Evolutionary conservation across 2,888 invertebrate species (phyloP).

Genomic region (Drosophila algonquin): DNA sequence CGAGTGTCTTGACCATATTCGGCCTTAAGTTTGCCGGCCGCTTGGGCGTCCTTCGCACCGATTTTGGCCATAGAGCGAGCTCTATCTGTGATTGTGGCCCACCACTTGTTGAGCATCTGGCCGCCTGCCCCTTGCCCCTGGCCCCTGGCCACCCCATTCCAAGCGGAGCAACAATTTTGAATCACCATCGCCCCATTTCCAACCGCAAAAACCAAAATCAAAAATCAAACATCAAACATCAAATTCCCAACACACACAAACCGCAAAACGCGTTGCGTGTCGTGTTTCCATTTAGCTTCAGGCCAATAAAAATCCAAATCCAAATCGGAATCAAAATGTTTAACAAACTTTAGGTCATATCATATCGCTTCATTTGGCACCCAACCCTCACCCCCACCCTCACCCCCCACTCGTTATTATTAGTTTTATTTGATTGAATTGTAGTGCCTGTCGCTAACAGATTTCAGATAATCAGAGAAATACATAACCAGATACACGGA

Average conservation of each 20-base stretch:
- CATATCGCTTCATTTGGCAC: slow-evolving; percentile 12
- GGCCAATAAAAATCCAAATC: slow-evolving; percentile 36
- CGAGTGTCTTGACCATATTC: slow-evolving; percentile 61
- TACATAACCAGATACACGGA: not conserved
- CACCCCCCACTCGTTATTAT: slow-evolving; percentile 42
- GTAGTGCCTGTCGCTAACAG: slow-evolving; percentile 60
- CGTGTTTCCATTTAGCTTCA: slow-evolving; percentile 52
- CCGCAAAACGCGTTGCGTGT: slow-evolving; percentile 54
- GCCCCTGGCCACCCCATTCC: slow-evolving; percentile 18
- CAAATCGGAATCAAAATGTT: slow-evolving; percentile 38
- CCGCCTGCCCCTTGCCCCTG: too few relatives aligned
- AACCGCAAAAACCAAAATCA: slow-evolving; percentile 13
- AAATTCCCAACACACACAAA: slow-evolving; percentile 24
- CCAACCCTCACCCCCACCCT: slow-evolving; percentile 23
- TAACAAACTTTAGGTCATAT: slow-evolving; percentile 37
- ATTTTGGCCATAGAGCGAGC: slow-evolving; percentile 48
- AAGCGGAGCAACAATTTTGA: slow-evolving; percentile 28
- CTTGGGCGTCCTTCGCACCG: slow-evolving; percentile 70
- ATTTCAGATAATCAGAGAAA: slow-evolving; percentile 50
- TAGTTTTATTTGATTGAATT: slow-evolving; percentile 65
- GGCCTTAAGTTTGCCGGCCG: slow-evolving; percentile 57
- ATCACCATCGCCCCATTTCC: slow-evolving; percentile 32
- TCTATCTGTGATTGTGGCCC: slow-evolving; percentile 7
- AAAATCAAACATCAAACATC: slow-evolving; percentile 20
- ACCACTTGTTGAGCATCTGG: slow-evolving; percentile 63